Evolutionary conservation across 2,113 vertebrate species (phyloP).

Genomic region (Nicator chloris): DNA sequence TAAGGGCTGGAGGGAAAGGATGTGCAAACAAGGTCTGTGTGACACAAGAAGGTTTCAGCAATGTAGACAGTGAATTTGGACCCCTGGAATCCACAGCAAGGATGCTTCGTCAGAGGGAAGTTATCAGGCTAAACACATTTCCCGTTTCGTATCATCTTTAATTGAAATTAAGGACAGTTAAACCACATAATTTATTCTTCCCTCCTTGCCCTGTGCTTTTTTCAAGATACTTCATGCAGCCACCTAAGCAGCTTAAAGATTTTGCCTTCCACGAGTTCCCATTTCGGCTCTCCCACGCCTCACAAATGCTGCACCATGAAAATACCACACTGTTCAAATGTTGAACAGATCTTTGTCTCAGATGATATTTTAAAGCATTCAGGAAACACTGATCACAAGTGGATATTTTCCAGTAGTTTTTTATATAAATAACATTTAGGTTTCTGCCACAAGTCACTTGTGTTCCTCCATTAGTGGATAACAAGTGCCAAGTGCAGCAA

Average conservation of each 20-base stretch:
- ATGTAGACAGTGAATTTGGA: not conserved
- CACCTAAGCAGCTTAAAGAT: not conserved
- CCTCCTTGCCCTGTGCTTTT: not conserved
- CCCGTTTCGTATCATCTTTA: not conserved
- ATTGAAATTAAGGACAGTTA: not conserved
- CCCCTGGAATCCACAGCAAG: not conserved
- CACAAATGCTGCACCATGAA: not conserved
- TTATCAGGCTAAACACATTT: not conserved
- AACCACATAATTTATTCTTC: not conserved
- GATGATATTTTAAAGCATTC: conserved; percentile 13
- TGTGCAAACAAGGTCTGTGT: not conserved
- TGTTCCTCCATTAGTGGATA: not conserved
- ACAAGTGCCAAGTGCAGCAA: not conserved
- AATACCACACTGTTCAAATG: not conserved
- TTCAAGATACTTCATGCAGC: not conserved
- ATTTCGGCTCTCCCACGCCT: not conserved
- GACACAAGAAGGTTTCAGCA: not conserved
- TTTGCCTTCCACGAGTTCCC: not conserved
- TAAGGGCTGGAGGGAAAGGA: not conserved
- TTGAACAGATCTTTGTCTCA: not conserved
- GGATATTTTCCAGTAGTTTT: not conserved
- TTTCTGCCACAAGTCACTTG: not conserved
- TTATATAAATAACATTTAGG: not conserved
- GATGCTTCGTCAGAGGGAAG: not conserved
- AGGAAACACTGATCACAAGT: not conserved